A percentile compares a stretch with the other conserved stretches of the same genome.
These are phyloP conservation scores for Archilochus colubris DNA, from an alignment of 2,113 vertebrate genomes.

Conservation along the genomic window DNA sequence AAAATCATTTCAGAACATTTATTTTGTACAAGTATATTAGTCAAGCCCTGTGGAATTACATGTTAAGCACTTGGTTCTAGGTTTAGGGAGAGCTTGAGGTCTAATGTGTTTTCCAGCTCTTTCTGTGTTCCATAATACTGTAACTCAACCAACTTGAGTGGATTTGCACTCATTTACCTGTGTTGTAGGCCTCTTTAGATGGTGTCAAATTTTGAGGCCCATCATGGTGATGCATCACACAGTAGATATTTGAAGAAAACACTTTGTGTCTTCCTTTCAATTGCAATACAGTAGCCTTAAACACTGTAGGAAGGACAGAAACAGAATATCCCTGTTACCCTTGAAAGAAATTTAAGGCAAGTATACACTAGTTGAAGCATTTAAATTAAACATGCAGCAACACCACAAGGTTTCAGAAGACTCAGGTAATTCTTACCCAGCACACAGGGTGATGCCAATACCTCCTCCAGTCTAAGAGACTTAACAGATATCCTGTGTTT, in stretches of 20 bases:
- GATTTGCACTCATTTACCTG: neutral
- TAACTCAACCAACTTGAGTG: neutral
- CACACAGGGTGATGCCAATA: neutral
- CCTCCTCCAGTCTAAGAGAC: neutral
- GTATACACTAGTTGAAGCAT: neutral
- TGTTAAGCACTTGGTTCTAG: neutral
- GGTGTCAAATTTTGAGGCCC: neutral
- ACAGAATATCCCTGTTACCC: neutral
- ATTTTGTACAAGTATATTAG: neutral
- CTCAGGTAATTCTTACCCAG: neutral
- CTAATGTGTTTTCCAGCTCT: neutral
- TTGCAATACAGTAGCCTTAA: neutral
- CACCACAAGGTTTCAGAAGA: neutral
- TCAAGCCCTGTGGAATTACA: neutral
- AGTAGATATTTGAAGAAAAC: neutral
- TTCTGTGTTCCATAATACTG: neutral
- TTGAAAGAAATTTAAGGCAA: neutral
- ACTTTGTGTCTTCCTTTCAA: neutral
- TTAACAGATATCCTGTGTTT: neutral
- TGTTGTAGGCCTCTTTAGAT: neutral
- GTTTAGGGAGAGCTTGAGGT: neutral
- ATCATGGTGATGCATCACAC: neutral
- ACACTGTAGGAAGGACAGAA: neutral
- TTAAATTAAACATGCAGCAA: neutral
- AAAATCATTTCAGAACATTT: neutral